phyloP scores from a whole-genome alignment of 2,113 vertebrate genomes.

The Psilopogon haemacephalus region DNA sequence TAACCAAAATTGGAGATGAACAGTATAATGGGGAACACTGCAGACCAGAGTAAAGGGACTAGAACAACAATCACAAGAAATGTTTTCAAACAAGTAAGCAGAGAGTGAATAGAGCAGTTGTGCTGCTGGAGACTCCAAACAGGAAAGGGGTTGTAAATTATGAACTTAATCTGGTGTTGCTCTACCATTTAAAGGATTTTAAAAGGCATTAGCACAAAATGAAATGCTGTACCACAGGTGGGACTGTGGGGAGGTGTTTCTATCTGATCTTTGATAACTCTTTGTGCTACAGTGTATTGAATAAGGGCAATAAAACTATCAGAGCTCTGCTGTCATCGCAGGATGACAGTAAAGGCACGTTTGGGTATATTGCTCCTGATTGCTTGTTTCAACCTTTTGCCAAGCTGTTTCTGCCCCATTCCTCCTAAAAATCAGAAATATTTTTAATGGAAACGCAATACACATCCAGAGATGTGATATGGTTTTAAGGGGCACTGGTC shows the following conservation, averaged over 20 bases:
- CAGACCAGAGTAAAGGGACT: not conserved
- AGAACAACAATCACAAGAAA: conserved; percentile 35
- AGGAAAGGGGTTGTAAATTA: not conserved
- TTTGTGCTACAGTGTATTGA: not conserved
- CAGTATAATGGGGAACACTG: not conserved
- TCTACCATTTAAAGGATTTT: not conserved
- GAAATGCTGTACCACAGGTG: not conserved
- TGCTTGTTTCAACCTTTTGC: not conserved
- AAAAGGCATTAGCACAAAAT: not conserved
- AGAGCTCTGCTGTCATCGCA: not conserved
- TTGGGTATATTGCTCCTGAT: not conserved
- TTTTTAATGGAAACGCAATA: conserved; percentile 22
- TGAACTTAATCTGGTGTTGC: not conserved
- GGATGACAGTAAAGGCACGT: not conserved
- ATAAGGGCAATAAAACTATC: not conserved
- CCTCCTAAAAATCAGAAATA: conserved; percentile 8
- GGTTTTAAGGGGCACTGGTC: conserved; percentile 22
- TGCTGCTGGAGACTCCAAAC: not conserved
- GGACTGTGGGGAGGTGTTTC: not conserved
- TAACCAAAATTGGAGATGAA: conserved; percentile 62
- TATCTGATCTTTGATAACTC: not conserved
- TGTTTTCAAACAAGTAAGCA: conserved; percentile 33
- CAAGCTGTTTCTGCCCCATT: not conserved
- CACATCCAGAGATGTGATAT: conserved; percentile 1
- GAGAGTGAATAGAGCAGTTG: conserved; percentile 17